Base-by-base conservation (phyloP, 2,113 vertebrate genomes). In the Forbesichthys papilliferus region DNA sequence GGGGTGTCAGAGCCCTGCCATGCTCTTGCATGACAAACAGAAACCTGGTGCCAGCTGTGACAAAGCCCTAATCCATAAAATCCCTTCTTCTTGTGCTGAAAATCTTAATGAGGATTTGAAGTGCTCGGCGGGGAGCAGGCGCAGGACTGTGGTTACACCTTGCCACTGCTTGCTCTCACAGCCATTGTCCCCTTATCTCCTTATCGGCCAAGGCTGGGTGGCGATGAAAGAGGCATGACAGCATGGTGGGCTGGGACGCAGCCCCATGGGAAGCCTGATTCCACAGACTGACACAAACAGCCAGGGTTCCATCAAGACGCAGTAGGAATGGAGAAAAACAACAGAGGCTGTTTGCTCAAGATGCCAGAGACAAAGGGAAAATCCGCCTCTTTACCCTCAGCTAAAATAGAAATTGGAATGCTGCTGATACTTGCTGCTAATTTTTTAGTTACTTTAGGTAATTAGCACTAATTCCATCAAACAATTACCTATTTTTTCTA, bases 51-150 rank as follows among this genome's bases (percentile, higher is more conserved):
- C 89, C 89, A 87, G 88, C 87, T 88, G 89, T 90, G 92, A 92
- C 88, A 93, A 86, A 90, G 82, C 82, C 91, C 86, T 94, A 93
- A 93, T 89, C 86, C 84, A 87, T 78, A 82, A 91, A 91, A 89
- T 91, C 89, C 90, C 83, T 74, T 77, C 49, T 51, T 91, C 91
- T 90, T 92, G 90, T 89, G 86, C 90, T 86, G 86, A 86, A 91
- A 92, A 91, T 91, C 90, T 91, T 90, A 92, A 92, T 90, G 89
- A 92, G 83, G 84, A 94, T 88, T 85, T 92, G 88, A 86, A 90
- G 77, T 81, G 81, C 81, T 85, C 85, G 73, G 90, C 88, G 80
- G 83, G 76, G 82, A 82, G 88, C 87, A 81, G 82, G 69, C 80
- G 84, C 78, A 58, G 82, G 64, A 78, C 62, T 79, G 75, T 78